These are phyloP conservation scores for Acronicta leporina DNA, from an alignment of 2,888 invertebrate species.

Conservation along the genomic window DNA sequence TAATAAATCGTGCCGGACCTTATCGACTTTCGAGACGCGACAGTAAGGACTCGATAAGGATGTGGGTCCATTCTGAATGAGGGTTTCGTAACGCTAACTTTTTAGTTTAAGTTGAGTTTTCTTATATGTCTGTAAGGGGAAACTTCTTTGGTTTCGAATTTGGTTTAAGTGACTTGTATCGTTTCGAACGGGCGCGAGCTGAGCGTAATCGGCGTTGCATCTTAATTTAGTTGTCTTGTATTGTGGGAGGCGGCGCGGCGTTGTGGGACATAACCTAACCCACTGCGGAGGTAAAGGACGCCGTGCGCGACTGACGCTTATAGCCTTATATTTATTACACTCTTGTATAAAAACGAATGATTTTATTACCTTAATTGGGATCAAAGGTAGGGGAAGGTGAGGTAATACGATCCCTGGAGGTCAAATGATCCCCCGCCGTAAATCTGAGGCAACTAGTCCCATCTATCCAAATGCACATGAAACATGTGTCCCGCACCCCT, in stretches of 20 bases:
- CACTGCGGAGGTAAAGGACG: conserved; percentile 73
- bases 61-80: conserved; percentile 66
- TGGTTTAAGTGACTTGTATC: conserved; percentile 67
- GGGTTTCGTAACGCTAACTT: conserved; percentile 64
- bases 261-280: conserved; percentile 75
- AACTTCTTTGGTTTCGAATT: conserved; percentile 53
- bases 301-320: conserved; percentile 65
- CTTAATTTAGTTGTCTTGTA: conserved; percentile 89
- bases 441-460: too few relatives aligned
- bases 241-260: conserved; percentile 74
- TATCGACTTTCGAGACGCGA: conserved; percentile 83
- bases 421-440: too few relatives aligned
- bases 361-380: conserved; percentile 70
- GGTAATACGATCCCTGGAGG: too few relatives aligned
- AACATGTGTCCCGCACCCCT: too few relatives aligned
- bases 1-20: conserved; percentile 84
- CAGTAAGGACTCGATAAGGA: conserved; percentile 84
- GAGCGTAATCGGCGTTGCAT: conserved; percentile 85
- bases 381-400: too few relatives aligned
- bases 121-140: conserved; percentile 50
- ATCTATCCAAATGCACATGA: too few relatives aligned
- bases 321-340: conserved; percentile 72
- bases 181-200: conserved; percentile 67
- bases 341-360: conserved; percentile 60
- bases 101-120: conserved; percentile 69